These are phyloP conservation scores for Sebastiscus albofasciatus DNA, from an alignment of 2,797 vertebrate genomes.

Conservation along the genomic window DNA sequence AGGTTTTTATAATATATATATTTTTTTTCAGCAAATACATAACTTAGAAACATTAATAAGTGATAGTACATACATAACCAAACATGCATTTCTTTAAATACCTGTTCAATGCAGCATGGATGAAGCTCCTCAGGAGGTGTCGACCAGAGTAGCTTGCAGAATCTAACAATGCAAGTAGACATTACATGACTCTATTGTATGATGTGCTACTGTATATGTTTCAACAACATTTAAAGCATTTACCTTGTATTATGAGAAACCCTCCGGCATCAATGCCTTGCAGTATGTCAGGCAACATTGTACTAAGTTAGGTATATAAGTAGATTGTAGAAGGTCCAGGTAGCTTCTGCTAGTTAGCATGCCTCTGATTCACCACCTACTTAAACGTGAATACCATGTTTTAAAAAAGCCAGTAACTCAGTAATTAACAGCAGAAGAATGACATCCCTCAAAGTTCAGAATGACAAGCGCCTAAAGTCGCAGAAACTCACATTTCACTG, in stretches of 20 bases:
- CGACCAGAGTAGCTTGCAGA: slow-evolving; percentile 74
- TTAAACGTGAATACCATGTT: neutral
- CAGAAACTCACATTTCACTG: neutral
- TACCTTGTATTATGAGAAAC: slow-evolving; percentile 83
- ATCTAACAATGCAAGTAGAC: slow-evolving; percentile 69
- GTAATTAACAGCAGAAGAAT: neutral
- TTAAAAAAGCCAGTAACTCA: neutral
- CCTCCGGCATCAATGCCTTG: slow-evolving; percentile 78
- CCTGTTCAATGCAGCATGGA: slow-evolving; percentile 79
- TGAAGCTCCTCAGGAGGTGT: slow-evolving; percentile 80
- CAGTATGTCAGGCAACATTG: slow-evolving; percentile 80
- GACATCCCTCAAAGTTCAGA: neutral
- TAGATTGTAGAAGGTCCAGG: neutral
- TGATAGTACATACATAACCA: neutral
- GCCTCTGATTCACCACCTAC: neutral
- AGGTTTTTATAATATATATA: neutral
- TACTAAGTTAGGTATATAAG: neutral
- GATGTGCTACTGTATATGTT: neutral
- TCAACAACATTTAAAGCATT: neutral
- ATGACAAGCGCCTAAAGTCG: neutral
- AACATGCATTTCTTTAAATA: slow-evolving; percentile 29
- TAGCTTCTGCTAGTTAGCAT: slow-evolving; percentile 60
- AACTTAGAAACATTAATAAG: neutral
- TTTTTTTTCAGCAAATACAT: neutral
- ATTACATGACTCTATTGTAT: neutral